Conservation (phyloP, 2,888 invertebrate species). For the Harpagoxenus sublaevis region DNA sequence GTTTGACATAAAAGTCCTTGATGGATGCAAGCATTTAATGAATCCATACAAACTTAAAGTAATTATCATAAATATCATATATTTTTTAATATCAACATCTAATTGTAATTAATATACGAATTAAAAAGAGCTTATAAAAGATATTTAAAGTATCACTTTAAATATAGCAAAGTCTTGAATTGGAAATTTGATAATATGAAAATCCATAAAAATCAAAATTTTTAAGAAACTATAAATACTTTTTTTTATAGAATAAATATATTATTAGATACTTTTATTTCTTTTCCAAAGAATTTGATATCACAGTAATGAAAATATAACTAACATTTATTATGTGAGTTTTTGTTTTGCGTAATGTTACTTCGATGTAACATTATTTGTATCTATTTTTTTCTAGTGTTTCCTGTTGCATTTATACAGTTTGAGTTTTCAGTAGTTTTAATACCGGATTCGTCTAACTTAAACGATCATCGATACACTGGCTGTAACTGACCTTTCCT, state of each 20-base stretch:
- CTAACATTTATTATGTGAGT: not conserved
- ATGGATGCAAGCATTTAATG: not conserved
- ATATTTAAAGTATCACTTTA: not conserved
- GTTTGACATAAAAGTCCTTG: not conserved
- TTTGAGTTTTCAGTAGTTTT: not conserved
- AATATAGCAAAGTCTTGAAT: not conserved
- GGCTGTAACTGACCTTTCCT: not conserved
- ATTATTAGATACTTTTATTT: not conserved
- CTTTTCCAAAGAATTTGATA: not conserved
- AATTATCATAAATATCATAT: not conserved
- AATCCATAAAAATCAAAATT: not conserved
- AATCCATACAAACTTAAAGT: not conserved
- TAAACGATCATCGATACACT: not conserved
- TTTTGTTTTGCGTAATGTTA: conserved; percentile 9
- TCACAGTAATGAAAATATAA: not conserved
- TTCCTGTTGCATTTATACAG: not conserved
- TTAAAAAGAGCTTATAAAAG: not conserved
- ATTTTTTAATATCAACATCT: not conserved
- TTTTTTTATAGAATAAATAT: not conserved
- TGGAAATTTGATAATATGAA: not conserved
- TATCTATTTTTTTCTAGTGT: not conserved
- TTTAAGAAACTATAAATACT: not conserved
- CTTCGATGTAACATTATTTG: not conserved
- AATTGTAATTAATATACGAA: too few species aligned
- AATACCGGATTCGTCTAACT: not conserved